Conservation (phyloP, 2,888 invertebrate species). For the Cantharis nigra region DNA sequence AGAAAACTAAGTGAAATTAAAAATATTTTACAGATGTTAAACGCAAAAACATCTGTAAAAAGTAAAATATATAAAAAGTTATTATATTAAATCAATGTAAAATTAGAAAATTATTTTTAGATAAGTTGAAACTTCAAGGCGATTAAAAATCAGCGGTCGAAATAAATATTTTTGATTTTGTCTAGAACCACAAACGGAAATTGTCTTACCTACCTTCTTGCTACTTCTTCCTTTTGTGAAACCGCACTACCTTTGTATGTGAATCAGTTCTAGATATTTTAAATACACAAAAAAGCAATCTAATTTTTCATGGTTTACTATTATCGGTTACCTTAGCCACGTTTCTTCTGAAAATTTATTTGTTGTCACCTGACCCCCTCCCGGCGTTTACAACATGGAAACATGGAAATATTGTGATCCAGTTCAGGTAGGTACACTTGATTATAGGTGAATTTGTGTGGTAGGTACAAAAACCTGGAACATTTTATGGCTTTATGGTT, state of each 20-base stretch:
- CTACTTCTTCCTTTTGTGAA: neutral
- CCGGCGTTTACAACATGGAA: conserved; percentile 6
- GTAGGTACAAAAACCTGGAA: neutral
- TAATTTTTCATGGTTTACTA: conserved; percentile 26
- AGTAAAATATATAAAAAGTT: neutral
- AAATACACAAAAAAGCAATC: conserved; percentile 31
- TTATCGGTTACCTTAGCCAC: conserved; percentile 25
- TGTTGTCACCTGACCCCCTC: conserved; percentile 25
- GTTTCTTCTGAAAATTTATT: conserved; percentile 14
- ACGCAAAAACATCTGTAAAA: neutral
- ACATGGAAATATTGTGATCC: conserved; percentile 3
- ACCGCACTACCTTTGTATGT: conserved; percentile 1
- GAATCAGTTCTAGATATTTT: conserved; percentile 15
- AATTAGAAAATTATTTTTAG: neutral
- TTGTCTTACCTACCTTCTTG: neutral
- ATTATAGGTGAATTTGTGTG: conserved; percentile 10
- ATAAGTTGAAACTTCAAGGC: neutral
- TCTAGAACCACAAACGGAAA: neutral
- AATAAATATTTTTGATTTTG: neutral
- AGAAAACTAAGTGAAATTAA: neutral
- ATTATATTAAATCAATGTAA: neutral
- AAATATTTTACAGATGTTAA: neutral
- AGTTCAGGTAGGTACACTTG: conserved; percentile 6
- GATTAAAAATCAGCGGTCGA: neutral
- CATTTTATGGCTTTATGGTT: conserved; percentile 32